A percentile compares a stretch with the other conserved stretches of the same genome.
phyloP scores from a whole-genome alignment of 37 sponge, comb jelly and placozoan species.

The Spongilla lacustris region DNA sequence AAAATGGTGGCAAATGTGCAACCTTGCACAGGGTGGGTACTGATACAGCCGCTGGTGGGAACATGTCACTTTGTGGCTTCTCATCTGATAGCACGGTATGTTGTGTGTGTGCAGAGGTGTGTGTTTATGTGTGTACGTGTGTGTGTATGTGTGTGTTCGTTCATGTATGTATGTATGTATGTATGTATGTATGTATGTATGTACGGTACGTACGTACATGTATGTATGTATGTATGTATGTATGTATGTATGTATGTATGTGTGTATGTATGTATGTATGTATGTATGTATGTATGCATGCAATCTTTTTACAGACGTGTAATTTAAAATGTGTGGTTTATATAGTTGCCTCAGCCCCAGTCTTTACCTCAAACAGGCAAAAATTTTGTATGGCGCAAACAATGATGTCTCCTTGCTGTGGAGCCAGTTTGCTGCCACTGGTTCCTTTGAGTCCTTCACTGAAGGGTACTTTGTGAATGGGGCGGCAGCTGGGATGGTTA shows the following conservation, averaged over 20 bases:
- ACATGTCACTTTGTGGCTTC: conserved; percentile 26
- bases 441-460: not conserved
- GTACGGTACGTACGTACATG: no score
- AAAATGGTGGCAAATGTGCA: not conserved
- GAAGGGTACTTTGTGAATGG: conserved; percentile 7
- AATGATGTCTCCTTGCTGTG: not conserved
- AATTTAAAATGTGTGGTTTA: no score
- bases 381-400: not conserved
- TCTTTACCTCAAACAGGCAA: not conserved
- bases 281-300: not conserved
- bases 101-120: no score
- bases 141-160: no score
- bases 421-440: conserved; percentile 1
- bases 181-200: no score
- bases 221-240: no score
- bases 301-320: no score
- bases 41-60: not conserved
- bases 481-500: conserved; percentile 11
- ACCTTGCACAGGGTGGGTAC: conserved; percentile 5
- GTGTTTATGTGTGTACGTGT: no score
- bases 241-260: no score
- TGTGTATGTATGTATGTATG: not conserved
- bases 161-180: no score
- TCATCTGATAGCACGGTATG: not conserved
- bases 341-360: not conserved